Base-by-base conservation (phyloP, 2,113 vertebrate genomes). In the Casuarius casuarius region DNA sequence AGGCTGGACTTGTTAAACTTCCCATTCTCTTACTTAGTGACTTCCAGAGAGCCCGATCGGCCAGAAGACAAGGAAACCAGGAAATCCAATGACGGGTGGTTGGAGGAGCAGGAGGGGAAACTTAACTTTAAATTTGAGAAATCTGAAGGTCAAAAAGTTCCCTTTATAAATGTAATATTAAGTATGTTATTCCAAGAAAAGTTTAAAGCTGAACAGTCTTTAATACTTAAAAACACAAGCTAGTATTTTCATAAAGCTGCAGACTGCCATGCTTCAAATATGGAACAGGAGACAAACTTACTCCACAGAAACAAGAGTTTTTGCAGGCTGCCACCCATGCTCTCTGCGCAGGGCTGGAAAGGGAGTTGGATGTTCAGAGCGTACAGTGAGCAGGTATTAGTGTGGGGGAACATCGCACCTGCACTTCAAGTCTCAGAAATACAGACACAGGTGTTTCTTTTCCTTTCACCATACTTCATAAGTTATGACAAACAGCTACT, bases 11-110 rank as follows among this genome's bases (percentile, higher is more conserved):
- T 66, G 74, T 40, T 91, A 86, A 88, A 92, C 40, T 93, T 91
- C 93, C 92, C 96, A 97, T 98, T 95, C 71, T 91, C 96, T 97
- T 97, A 94, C 98, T 72, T 94, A 98, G 98, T 95, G 97, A 97
- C 96, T 86, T 90, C 81, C 95, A 97, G 56, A 70, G 65, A 76
- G 40, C 40, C 35, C 42, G 71, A 58, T 71, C 59, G 49, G 49
- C 23, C 48, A 42, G 74, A 49, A 72, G 29, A 13, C 44, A 75
- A 75, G 23, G 28, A 48, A 70, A 51, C 38, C 51, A 46, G 51
- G 40, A 71, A 63, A 58, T 21, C 31, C 22, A 12, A 6, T 46
- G 18, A 49, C 10, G 21, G 23, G 28, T 29, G 18, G 49, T 19
- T 29, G 71, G 18, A 73, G 19, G 18, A 26, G 33, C 33, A 49